phyloP scores from a whole-genome alignment of 2,888 invertebrate species.

The Lasioglossum oenotherae region DNA sequence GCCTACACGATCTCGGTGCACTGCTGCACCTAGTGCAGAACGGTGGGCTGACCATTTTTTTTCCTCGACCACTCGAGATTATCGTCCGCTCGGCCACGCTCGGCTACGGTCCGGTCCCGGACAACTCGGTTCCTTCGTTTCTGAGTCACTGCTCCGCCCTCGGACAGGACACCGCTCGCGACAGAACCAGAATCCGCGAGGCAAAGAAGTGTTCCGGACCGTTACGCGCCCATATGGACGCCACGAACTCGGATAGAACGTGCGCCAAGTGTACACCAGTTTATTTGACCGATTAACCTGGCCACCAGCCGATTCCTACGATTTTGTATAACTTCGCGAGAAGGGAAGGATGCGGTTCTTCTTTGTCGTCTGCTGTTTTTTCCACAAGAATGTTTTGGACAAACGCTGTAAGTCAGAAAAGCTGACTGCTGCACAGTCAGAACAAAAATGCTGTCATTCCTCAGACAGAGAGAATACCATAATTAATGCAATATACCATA shows the following conservation, averaged over 20 bases:
- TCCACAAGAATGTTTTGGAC: background rate
- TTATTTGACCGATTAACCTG: background rate
- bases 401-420: too few species aligned
- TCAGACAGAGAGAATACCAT: too few species aligned
- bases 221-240: conserved; percentile 19
- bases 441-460: too few species aligned
- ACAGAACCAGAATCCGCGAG: conserved; percentile 34
- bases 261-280: background rate
- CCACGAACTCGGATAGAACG: background rate
- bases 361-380: background rate
- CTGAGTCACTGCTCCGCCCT: conserved; percentile 67
- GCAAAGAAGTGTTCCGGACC: conserved; percentile 36
- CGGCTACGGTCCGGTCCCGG: conserved; percentile 28
- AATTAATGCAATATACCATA: too few species aligned
- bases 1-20: conserved; percentile 60
- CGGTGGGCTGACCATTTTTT: conserved; percentile 66
- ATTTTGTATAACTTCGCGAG: background rate
- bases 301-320: background rate
- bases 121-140: conserved; percentile 56
- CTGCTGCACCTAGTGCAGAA: conserved; percentile 53
- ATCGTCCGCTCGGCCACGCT: conserved; percentile 44
- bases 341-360: too few species aligned
- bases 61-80: conserved; percentile 63
- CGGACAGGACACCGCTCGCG: conserved; percentile 40
- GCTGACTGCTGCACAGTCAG: too few species aligned